These are phyloP conservation scores for Alaudala cheleensis DNA, from an alignment of 2,113 vertebrate species.

Conservation along the genomic window DNA sequence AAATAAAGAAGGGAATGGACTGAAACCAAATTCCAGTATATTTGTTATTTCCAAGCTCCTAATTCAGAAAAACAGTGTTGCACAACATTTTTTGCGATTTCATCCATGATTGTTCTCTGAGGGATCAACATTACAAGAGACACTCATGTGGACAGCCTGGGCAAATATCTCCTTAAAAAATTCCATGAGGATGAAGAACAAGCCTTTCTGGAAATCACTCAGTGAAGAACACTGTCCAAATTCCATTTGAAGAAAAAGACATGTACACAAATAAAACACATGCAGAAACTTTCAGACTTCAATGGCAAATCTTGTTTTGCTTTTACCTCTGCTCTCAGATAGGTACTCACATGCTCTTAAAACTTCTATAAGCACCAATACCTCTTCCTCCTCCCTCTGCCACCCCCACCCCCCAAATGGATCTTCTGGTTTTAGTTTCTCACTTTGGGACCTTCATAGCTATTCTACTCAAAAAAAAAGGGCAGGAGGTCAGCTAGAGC, in stretches of 20 bases:
- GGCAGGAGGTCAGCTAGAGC: neutral
- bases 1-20: neutral
- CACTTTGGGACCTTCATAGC: neutral
- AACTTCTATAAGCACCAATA: neutral
- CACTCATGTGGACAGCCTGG: slow-evolving; percentile 35
- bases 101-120: slow-evolving; percentile 44
- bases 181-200: slow-evolving; percentile 53
- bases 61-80: slow-evolving; percentile 45
- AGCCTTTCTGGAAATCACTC: slow-evolving; percentile 56
- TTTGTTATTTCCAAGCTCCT: slow-evolving; percentile 55
- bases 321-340: neutral
- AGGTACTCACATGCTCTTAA: neutral
- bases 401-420: rapidly evolving
- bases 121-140: slow-evolving; percentile 52
- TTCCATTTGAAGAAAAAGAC: neutral
- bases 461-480: neutral
- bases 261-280: neutral
- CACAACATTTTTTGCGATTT: slow-evolving; percentile 47
- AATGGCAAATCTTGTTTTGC: neutral
- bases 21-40: slow-evolving; percentile 43
- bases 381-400: neutral
- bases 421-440: neutral
- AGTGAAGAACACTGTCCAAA: neutral
- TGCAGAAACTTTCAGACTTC: neutral
- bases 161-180: slow-evolving; percentile 24